Evolutionary conservation across 2,797 vertebrate genomes (phyloP), one percentile per base, ranked within the genome.

Genomic region (Cossypha heuglini): DNA sequence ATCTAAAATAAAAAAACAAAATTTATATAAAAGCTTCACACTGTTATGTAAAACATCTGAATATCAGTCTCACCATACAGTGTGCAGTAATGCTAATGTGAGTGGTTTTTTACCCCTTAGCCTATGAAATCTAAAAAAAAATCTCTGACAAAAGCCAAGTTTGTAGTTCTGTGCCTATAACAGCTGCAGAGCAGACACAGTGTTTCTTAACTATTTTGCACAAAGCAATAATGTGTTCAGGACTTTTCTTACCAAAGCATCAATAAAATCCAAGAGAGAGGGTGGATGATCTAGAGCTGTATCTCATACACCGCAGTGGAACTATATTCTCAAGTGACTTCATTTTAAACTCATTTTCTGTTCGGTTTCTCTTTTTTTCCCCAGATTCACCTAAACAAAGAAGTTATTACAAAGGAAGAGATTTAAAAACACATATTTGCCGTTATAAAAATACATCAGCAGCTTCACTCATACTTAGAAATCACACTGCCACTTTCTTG

Each of bases 1-100:
- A 92, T 92, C 97, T 95, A 92, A 94, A 96, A 97, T 21, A 96
- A 37, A 96, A 96, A 96, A 31, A 14, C 2, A 2, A 93, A 45
- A 90, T 83, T 71, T 45, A 86, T 90, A 42, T 29, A 88, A 61
- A 92, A 93, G 77, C 71, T 38, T 48, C 73, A 61, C n/a, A 69
- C 24, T 72, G 43, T 57, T 92, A 89, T 19, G 45, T 79, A 74
- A 89, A 93, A 90, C 43, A 85, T 57, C 15, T 17, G 33, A 71
- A 2, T 40, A 43, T 49, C 40, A 78, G 9, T 52, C 45, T 35
- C 28, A 48, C 19, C 43, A 13, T 15, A 49, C 7, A n/a, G 12
- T 10, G 37, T 21, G 69, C 42, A 83, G 31, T 40, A 52, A 55
- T 42, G 75, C 22, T 62, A 75, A 74, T 26, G 16, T n/a, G 21